phyloP scores from a whole-genome alignment of 2,113 vertebrate genomes.

The Oxyura jamaicensis region DNA sequence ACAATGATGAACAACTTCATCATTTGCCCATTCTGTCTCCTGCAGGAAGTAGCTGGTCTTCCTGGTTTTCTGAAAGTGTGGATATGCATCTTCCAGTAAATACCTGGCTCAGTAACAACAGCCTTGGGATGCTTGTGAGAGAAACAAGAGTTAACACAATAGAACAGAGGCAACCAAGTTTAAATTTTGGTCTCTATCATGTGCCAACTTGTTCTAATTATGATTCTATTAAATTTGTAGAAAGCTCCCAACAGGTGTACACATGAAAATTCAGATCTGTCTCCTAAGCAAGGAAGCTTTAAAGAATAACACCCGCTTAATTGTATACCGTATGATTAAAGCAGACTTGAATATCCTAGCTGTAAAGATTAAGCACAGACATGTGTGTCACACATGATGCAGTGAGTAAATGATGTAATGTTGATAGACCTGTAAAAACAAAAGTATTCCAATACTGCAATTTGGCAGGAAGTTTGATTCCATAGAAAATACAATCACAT shows the following conservation, averaged over 20 bases:
- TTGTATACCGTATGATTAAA: slow-evolving; percentile 62
- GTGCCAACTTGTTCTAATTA: slow-evolving; percentile 31
- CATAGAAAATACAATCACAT: slow-evolving; percentile 62
- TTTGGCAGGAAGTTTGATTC: slow-evolving; percentile 60
- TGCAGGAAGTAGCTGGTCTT: background rate
- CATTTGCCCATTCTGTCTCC: background rate
- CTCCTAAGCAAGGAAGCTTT: slow-evolving; percentile 46
- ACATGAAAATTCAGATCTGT: background rate
- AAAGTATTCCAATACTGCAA: slow-evolving; percentile 44
- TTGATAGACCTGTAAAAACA: slow-evolving; percentile 53
- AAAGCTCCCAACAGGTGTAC: background rate
- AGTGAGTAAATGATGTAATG: slow-evolving; percentile 67
- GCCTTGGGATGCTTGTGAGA: background rate
- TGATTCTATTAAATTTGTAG: slow-evolving; percentile 39
- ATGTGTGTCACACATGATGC: slow-evolving; percentile 69
- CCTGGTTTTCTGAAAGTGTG: background rate
- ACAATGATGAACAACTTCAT: background rate
- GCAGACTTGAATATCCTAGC: slow-evolving; percentile 54
- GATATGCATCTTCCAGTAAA: background rate
- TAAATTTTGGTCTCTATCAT: slow-evolving; percentile 54
- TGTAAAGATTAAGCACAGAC: slow-evolving; percentile 60
- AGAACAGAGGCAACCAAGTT: slow-evolving; percentile 60
- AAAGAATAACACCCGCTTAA: slow-evolving; percentile 49
- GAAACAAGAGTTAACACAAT: slow-evolving; percentile 66
- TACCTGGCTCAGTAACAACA: background rate